phyloP scores from a whole-genome alignment of 1,140 invertebrate species.

The Himalopsyche phryganea region DNA sequence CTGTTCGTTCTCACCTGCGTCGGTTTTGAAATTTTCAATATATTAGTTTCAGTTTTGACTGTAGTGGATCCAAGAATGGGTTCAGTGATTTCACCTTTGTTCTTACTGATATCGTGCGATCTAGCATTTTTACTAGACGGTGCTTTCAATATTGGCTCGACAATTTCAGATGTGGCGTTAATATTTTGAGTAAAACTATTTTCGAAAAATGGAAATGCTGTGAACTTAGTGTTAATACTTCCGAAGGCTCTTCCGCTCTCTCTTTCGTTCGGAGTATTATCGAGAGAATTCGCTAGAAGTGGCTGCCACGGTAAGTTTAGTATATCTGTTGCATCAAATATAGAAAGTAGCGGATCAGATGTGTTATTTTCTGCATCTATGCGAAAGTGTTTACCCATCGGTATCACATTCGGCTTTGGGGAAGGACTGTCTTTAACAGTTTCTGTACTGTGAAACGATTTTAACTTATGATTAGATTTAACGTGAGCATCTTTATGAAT shows the following conservation, averaged over 20 bases:
- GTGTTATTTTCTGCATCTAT: slow-evolving; percentile 29
- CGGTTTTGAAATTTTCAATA: slow-evolving; percentile 5
- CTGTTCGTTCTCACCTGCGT: slow-evolving; percentile 24
- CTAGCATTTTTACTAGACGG: slow-evolving; percentile 54
- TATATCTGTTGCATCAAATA: slow-evolving; percentile 47
- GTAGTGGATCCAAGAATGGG: slow-evolving; percentile 61
- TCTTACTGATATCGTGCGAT: slow-evolving; percentile 42
- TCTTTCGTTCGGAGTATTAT: slow-evolving; percentile 42
- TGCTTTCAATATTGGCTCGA: slow-evolving; percentile 67
- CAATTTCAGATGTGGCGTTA: slow-evolving; percentile 57
- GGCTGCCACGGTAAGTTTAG: slow-evolving; percentile 50
- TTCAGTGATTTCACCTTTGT: slow-evolving; percentile 52
- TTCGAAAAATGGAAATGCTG: slow-evolving; percentile 35
- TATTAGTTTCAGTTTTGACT: slow-evolving; percentile 36
- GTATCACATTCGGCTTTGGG: slow-evolving; percentile 27
- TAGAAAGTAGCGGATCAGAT: slow-evolving; percentile 36
- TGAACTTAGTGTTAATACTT: slow-evolving; percentile 54
- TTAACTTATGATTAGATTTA: slow-evolving; percentile 9
- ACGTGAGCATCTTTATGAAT: slow-evolving; percentile 7
- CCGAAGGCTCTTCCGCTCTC: slow-evolving; percentile 61
- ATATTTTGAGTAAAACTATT: slow-evolving; percentile 28
- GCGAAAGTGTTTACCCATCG: slow-evolving; percentile 33
- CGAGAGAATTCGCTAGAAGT: slow-evolving; percentile 49
- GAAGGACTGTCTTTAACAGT: too few relatives aligned
- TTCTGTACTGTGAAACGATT: slow-evolving; percentile 1